Evolutionary conservation across 1,140 invertebrate genomes (phyloP).

Genomic region (Plutomurus gul): DNA sequence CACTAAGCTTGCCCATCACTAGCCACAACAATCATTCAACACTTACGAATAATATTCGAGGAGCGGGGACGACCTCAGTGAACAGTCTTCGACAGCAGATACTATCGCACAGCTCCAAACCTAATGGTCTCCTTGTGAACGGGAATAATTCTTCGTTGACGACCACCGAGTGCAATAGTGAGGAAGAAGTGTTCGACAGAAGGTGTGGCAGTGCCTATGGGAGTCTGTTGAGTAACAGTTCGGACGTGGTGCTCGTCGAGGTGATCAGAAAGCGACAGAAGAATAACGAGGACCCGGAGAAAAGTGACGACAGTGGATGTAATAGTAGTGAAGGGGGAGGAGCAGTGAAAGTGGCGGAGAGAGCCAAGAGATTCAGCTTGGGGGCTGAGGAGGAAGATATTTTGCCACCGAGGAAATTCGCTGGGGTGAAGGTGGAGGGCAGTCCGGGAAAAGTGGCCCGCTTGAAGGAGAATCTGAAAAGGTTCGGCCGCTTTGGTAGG

Average conservation of each 20-base stretch:
- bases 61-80: not conserved
- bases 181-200: not conserved
- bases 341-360: conserved; percentile 4
- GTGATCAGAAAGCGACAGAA: conserved; percentile 32
- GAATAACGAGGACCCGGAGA: not conserved
- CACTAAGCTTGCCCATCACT: not conserved
- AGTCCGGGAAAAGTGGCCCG: conserved; percentile 40
- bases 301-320: not conserved
- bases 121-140: not conserved
- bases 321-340: not conserved
- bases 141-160: not conserved
- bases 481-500: conserved; percentile 39
- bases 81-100: conserved; percentile 17
- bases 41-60: not conserved
- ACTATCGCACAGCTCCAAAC: conserved; percentile 1
- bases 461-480: conserved; percentile 39
- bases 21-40: not conserved
- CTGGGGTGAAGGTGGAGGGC: conserved; percentile 33
- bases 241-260: conserved; percentile 38
- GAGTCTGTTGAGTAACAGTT: not conserved
- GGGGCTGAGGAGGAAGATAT: not conserved
- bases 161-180: not conserved
- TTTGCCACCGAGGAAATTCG: not conserved
- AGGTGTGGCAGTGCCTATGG: not conserved
- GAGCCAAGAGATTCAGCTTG: conserved; percentile 16